phyloP scores from a whole-genome alignment of 1,140 invertebrate species.

The Carcinoscorpius rotundicauda region DNA sequence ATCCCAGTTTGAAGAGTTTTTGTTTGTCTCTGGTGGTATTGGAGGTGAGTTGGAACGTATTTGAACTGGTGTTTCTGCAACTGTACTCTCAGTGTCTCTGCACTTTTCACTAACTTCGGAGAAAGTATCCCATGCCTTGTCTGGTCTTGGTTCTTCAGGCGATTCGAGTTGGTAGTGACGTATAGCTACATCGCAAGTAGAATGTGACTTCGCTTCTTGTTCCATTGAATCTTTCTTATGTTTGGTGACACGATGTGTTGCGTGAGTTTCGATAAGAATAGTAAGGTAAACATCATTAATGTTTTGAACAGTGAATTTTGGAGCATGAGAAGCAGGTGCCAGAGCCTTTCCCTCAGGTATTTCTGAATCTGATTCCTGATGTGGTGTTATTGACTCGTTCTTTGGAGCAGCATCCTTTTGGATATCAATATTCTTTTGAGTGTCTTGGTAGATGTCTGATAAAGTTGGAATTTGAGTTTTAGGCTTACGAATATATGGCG shows the following conservation, averaged over 20 bases:
- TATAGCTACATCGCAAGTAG: constrained; percentile 20
- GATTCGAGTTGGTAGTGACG: constrained; percentile 6
- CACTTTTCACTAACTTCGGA: constrained; percentile 12
- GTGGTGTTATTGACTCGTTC: constrained; percentile 11
- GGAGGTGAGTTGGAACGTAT: neutral
- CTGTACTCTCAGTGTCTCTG: constrained; percentile 13
- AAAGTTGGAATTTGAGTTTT: constrained; percentile 13
- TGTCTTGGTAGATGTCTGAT: constrained; percentile 15
- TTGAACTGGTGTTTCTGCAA: constrained; percentile 12
- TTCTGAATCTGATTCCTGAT: constrained; percentile 7
- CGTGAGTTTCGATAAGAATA: constrained; percentile 72
- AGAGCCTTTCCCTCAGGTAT: constrained; percentile 16
- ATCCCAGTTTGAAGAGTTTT: constrained; percentile 49
- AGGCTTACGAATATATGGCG: constrained; percentile 13
- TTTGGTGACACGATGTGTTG: constrained; percentile 70
- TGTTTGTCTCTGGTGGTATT: constrained; percentile 4
- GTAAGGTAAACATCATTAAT: constrained; percentile 76
- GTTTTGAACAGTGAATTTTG: constrained; percentile 68
- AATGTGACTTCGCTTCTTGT: constrained; percentile 26
- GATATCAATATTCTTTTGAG: constrained; percentile 15
- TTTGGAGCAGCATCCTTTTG: constrained; percentile 14
- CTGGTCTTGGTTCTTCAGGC: constrained; percentile 5
- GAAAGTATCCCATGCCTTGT: constrained; percentile 11
- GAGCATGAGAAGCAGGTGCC: constrained; percentile 25
- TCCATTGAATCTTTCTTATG: constrained; percentile 51